Conservation (phyloP, 2,888 invertebrate species). For the Sarcophaga carnaria region DNA sequence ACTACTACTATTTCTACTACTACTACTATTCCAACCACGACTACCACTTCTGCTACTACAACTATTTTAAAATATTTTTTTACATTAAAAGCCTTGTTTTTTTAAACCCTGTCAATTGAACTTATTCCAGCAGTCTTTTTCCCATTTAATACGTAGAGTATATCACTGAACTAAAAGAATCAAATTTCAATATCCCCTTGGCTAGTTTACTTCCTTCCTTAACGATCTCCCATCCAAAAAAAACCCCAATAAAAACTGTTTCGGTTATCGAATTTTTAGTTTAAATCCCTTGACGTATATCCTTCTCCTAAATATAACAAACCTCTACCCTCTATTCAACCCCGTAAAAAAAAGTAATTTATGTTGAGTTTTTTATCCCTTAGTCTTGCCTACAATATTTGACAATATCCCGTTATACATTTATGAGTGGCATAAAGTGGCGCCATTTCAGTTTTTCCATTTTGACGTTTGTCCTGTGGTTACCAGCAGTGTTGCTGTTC, state of each 20-base stretch:
- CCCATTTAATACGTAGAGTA: too few species aligned
- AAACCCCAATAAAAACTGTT: background rate
- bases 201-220: background rate
- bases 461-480: conserved; percentile 60
- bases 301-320: too few species aligned
- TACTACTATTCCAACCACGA: too few species aligned
- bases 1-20: too few species aligned
- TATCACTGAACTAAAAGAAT: background rate
- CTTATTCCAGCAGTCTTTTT: too few species aligned
- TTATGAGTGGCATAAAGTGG: conserved; percentile 60
- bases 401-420: conserved; percentile 43
- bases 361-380: background rate
- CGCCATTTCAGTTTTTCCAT: conserved; percentile 37
- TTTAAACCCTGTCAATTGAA: too few species aligned
- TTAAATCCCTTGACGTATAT: background rate
- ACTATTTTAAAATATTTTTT: too few species aligned
- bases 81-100: too few species aligned
- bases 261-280: background rate
- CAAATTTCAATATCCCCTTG: background rate
- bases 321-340: background rate
- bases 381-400: background rate
- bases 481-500: conserved; percentile 28
- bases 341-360: background rate
- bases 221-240: background rate
- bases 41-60: too few species aligned